Percentiles rank a stretch among this genome's conserved stretches.
phyloP scores from a whole-genome alignment of 1,140 invertebrate genomes.

The Megalopta genalis region DNA sequence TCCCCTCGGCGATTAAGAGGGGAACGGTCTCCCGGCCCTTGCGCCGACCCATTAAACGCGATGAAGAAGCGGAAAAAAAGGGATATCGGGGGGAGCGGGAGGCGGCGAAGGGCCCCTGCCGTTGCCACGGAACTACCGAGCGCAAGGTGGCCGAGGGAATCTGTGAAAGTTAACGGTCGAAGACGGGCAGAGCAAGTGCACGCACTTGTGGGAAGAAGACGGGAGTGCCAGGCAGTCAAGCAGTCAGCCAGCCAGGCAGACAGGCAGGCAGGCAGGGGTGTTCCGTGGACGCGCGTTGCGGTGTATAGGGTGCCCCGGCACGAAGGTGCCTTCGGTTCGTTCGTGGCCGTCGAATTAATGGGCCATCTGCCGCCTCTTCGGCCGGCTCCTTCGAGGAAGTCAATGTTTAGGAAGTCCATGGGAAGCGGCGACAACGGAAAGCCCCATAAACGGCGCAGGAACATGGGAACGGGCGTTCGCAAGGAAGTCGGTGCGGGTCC shows the following conservation, averaged over 20 bases:
- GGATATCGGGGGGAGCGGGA: background rate
- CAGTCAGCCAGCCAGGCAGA: too few species aligned
- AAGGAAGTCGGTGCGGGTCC: conserved; percentile 62
- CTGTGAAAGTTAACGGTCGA: conserved; percentile 60
- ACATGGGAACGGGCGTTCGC: conserved; percentile 77
- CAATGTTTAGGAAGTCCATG: conserved; percentile 80
- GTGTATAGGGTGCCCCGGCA: conserved; percentile 31
- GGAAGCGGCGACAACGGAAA: conserved; percentile 80
- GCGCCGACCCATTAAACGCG: background rate
- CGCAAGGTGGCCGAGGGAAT: conserved; percentile 50
- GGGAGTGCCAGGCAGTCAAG: too few species aligned
- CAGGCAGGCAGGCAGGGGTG: conserved; percentile 31
- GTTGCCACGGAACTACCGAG: conserved; percentile 3
- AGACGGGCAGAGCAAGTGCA: conserved; percentile 55
- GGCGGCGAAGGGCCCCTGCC: background rate
- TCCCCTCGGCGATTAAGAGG: background rate
- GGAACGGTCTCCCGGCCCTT: too few species aligned
- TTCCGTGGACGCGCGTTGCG: conserved; percentile 35
- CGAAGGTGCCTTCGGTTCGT: conserved; percentile 58
- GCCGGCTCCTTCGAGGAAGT: conserved; percentile 76
- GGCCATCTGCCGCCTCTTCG: conserved; percentile 75
- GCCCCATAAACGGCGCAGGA: conserved; percentile 74
- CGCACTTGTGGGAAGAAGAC: conserved; percentile 45
- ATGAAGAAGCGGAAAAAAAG: background rate
- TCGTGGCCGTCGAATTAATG: conserved; percentile 76